Evolutionary conservation across 1,140 invertebrate species (phyloP).

Genomic region (Arion vulgaris): DNA sequence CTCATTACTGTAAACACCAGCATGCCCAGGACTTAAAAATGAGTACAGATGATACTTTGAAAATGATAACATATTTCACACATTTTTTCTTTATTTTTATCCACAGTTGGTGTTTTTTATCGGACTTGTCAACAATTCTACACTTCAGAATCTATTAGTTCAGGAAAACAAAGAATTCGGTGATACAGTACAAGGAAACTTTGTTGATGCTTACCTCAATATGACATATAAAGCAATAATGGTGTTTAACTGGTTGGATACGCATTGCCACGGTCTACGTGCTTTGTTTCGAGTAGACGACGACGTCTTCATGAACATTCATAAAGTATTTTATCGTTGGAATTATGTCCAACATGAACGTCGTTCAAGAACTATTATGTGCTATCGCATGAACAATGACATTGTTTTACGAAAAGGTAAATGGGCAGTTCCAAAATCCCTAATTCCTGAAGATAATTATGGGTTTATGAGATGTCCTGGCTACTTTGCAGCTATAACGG

Average conservation of each 20-base stretch:
- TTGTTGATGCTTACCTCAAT: slow-evolving; percentile 9
- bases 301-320: background rate
- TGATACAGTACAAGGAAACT: slow-evolving; percentile 3
- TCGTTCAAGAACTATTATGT: background rate
- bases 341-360: background rate
- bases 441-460: background rate
- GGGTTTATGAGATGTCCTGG: background rate
- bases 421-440: background rate
- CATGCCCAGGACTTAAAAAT: too few species aligned
- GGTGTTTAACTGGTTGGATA: background rate
- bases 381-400: background rate
- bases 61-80: too few species aligned
- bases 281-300: background rate
- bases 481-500: slow-evolving; percentile 2
- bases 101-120: slow-evolving; percentile 16
- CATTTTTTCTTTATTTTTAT: too few species aligned
- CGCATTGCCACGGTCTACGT: background rate
- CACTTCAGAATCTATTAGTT: background rate
- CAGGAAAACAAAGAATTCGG: background rate
- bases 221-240: slow-evolving; percentile 19
- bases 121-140: background rate
- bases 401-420: background rate
- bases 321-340: background rate
- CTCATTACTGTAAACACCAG: too few species aligned
- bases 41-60: too few species aligned